Base-by-base conservation (phyloP, 2,797 vertebrate species). In the Apogon talboti region DNA sequence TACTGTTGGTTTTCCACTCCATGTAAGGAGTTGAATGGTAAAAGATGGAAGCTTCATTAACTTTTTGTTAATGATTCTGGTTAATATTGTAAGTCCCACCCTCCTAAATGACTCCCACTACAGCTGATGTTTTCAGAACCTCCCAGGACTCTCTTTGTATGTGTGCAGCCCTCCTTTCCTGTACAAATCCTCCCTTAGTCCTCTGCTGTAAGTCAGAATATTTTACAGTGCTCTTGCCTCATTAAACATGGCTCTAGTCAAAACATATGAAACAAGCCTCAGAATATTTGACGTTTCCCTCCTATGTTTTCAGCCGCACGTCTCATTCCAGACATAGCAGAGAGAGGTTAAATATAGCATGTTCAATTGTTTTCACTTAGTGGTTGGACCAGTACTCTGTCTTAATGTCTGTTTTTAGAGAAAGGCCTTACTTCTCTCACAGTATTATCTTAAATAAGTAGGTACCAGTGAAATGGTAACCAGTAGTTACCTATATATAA, bases 281-380 rank as follows among this genome's bases (percentile, higher is more conserved):
- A 19, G 61, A 81, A 61, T 19, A 77, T 82, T 70, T 81, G 75
- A 82, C 77, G 33, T 83, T 75, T 74, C 50, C 79, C 80, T 89
- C 71, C 69, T 74, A 49, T 69, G 7, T 81, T 64, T 85, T 44
- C 49, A 16, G 58, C 61, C 45, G 74, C 45, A 45, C 68, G 64
- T 74, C 81, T 86, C 79, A 87, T 91, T 87, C 84, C 79, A 79
- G 82, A 85, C 84, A 85, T 86, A 78, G 82, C 77, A 68, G 58
- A 67, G 57, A 61, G 51, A 69, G 67, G 71, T 76, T 88, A 90
- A 89, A 87, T 84, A 79, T 78, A 82, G 75, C 78, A 35, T 50
- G 45, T 76, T 85, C 52, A 79, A 75, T 77, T 66, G 76, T 78
- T 87, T 89, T 79, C 42, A 43, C 73, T 76, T 43, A 57, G 77